These are phyloP conservation scores for Myotis lucifugus DNA, from an alignment of 2,113 vertebrate species.

Conservation along the genomic window DNA sequence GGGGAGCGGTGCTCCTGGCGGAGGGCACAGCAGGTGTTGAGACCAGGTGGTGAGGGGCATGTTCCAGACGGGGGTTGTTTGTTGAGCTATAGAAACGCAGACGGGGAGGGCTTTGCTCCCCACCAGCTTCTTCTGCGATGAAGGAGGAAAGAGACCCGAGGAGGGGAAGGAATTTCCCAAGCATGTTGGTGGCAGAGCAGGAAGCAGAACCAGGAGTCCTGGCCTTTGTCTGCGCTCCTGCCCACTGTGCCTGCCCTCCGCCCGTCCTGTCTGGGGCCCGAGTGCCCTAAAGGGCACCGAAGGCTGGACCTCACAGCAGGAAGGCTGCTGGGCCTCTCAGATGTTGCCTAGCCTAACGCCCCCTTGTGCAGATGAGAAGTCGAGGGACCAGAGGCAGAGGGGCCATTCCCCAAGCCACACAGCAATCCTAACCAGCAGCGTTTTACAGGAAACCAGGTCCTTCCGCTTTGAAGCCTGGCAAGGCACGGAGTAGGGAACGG, in stretches of 20 bases:
- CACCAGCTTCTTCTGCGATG: too few relatives aligned
- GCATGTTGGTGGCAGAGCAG: neutral
- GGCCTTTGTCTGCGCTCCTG: neutral
- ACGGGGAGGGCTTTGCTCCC: neutral
- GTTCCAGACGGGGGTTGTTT: neutral
- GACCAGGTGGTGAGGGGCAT: neutral
- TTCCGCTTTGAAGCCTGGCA: neutral
- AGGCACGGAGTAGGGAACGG: neutral
- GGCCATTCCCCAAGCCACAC: neutral
- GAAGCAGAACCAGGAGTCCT: neutral
- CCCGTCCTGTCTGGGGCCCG: neutral
- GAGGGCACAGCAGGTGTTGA: neutral
- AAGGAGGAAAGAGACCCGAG: neutral
- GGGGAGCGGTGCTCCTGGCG: neutral
- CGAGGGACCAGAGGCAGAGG: neutral
- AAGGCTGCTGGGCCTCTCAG: neutral
- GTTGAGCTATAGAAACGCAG: neutral
- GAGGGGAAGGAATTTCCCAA: conserved; percentile 69
- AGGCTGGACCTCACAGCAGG: neutral
- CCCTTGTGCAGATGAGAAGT: neutral
- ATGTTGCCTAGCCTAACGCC: too few relatives aligned
- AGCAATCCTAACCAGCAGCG: neutral
- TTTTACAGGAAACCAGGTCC: neutral
- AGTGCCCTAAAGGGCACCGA: neutral
- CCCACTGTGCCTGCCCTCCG: neutral